A percentile compares a stretch with the other conserved stretches of the same genome.
phyloP scores from a whole-genome alignment of 2,888 invertebrate genomes.

The Caradrina clavipalpis region DNA sequence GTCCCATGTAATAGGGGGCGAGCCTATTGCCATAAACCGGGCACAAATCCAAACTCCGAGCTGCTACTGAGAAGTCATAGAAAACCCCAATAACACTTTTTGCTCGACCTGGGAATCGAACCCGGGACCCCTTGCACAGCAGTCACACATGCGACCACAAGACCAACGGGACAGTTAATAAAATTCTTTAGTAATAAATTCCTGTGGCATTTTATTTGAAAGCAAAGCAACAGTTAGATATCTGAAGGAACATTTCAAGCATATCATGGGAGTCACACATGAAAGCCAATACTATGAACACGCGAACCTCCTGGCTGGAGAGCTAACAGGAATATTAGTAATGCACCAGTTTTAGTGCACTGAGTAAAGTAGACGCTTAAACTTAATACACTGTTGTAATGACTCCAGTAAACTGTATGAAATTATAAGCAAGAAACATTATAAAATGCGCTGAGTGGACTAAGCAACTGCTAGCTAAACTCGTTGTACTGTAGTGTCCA shows the following conservation, averaged over 20 bases:
- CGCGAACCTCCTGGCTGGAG: not conserved
- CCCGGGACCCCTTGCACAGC: too few relatives aligned
- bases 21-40: too few relatives aligned
- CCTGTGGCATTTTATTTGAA: too few relatives aligned
- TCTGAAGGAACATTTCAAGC: not conserved
- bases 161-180: too few relatives aligned
- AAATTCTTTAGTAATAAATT: not conserved
- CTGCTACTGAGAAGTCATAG: too few relatives aligned
- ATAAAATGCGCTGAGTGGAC: slow-evolving; percentile 20
- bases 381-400: slow-evolving; percentile 1
- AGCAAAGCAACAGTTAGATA: too few relatives aligned
- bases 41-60: too few relatives aligned
- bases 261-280: not conserved
- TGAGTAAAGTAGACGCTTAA: slow-evolving; percentile 25
- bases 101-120: too few relatives aligned
- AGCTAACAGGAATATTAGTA: slow-evolving; percentile 14
- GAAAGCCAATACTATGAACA: not conserved
- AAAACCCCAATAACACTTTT: too few relatives aligned
- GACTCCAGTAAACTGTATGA: slow-evolving; percentile 17
- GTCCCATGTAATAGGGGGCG: too few relatives aligned
- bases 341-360: slow-evolving; percentile 18
- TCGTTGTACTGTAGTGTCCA: not conserved
- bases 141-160: too few relatives aligned
- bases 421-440: slow-evolving; percentile 13
- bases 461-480: not conserved